A percentile compares a stretch with the other conserved stretches of the same genome.
Evolutionary conservation across 1,140 invertebrate species (phyloP).

Genomic region (Drosophila serrata): DNA sequence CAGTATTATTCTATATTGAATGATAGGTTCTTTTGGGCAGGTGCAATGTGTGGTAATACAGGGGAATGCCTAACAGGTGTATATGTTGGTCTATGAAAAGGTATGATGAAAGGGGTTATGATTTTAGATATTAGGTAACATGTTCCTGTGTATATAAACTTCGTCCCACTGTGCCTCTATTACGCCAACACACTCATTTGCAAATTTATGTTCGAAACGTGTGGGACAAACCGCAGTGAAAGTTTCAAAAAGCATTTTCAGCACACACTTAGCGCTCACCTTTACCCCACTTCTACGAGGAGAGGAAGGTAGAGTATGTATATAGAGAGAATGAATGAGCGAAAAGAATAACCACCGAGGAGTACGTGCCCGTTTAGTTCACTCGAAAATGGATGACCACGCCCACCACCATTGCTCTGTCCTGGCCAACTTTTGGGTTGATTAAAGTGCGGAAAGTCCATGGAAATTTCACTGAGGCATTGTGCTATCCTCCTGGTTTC

Average conservation of each 20-base stretch:
- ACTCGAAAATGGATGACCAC: slow-evolving; percentile 49
- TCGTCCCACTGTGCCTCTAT: slow-evolving; percentile 25
- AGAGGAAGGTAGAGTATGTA: background rate
- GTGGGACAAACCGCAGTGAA: slow-evolving; percentile 66
- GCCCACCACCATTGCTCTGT: background rate
- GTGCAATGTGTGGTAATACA: background rate
- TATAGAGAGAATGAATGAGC: background rate
- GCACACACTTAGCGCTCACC: slow-evolving; percentile 56
- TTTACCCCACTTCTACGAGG: slow-evolving; percentile 12
- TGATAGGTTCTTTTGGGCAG: background rate
- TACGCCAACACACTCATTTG: slow-evolving; percentile 32
- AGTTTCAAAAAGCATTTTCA: slow-evolving; percentile 73
- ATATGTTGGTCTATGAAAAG: background rate
- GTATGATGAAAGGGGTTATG: background rate
- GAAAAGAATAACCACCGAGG: slow-evolving; percentile 17
- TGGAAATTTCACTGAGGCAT: slow-evolving; percentile 18
- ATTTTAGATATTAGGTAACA: too few species aligned
- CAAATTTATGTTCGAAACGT: slow-evolving; percentile 73
- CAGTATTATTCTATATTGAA: background rate
- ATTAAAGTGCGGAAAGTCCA: slow-evolving; percentile 46
- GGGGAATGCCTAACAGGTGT: background rate
- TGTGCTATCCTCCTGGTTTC: slow-evolving; percentile 16
- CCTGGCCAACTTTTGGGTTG: slow-evolving; percentile 28
- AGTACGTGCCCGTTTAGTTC: slow-evolving; percentile 34
- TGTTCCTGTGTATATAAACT: background rate